Evolutionary conservation across 2,113 vertebrate genomes (phyloP).

Genomic region (Lycaon pictus): DNA sequence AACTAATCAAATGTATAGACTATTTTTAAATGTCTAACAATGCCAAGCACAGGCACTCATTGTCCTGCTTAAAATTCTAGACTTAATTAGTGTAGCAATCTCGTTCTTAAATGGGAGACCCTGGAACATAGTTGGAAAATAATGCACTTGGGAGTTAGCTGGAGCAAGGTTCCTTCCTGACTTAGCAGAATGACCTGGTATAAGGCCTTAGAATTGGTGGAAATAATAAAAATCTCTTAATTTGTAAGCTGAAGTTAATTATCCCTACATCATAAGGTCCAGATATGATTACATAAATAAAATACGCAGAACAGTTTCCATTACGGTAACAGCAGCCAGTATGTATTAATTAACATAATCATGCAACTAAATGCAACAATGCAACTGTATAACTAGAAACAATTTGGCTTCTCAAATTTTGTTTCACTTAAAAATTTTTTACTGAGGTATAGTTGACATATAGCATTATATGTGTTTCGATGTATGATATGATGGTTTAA

Average conservation of each 20-base stretch:
- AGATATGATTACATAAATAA: conserved; percentile 23
- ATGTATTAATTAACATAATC: conserved; percentile 28
- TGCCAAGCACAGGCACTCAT: background rate
- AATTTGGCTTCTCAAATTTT: background rate
- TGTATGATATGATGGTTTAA: background rate
- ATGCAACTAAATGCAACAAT: background rate
- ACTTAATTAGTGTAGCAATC: background rate
- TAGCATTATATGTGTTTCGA: background rate
- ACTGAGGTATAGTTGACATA: background rate
- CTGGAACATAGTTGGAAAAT: background rate
- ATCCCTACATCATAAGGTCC: background rate
- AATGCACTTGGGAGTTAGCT: background rate
- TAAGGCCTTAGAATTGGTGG: background rate
- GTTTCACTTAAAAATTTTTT: background rate
- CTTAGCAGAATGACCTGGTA: background rate
- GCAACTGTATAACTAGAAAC: background rate
- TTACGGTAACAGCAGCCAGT: background rate
- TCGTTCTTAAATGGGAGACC: background rate
- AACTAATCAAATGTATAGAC: background rate
- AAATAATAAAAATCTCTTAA: background rate
- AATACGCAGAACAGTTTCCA: background rate
- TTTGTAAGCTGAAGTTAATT: conserved; percentile 36
- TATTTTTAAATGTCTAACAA: conserved; percentile 34
- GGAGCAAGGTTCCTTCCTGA: background rate
- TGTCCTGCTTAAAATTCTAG: background rate